phyloP scores from a whole-genome alignment of 1,140 invertebrate genomes.

The Drosophila azteca region DNA sequence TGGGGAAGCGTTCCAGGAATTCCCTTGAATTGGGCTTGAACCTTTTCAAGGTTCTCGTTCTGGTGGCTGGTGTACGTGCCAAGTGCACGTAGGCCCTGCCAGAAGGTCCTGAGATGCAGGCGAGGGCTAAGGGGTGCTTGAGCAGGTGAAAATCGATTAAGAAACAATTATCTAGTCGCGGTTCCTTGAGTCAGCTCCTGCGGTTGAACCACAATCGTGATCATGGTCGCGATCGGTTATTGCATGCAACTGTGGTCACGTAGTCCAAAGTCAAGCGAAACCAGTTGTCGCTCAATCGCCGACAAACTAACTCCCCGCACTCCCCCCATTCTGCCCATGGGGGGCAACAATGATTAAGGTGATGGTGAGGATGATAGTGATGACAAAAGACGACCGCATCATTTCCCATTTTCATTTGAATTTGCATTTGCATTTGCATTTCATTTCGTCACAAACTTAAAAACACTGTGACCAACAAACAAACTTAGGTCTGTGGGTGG shows the following conservation, averaged over 20 bases:
- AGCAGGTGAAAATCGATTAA: slow-evolving; percentile 40
- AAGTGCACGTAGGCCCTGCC: slow-evolving; percentile 53
- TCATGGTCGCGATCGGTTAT: not conserved
- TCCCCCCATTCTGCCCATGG: not conserved
- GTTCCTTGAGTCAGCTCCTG: slow-evolving; percentile 43
- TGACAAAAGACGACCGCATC: not conserved
- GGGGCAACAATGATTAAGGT: not conserved
- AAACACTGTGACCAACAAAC: slow-evolving; percentile 12
- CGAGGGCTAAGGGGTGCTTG: slow-evolving; percentile 8
- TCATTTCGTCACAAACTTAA: slow-evolving; percentile 32
- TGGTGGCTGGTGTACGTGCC: slow-evolving; percentile 52
- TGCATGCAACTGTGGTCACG: slow-evolving; percentile 55
- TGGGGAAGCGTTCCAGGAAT: slow-evolving; percentile 50
- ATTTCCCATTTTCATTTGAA: slow-evolving; percentile 28
- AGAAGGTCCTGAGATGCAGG: not conserved
- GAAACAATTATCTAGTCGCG: slow-evolving; percentile 45
- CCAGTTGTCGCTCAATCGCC: slow-evolving; percentile 45
- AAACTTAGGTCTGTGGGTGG: slow-evolving; percentile 19
- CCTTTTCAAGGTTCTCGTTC: slow-evolving; percentile 72
- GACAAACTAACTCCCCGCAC: slow-evolving; percentile 7
- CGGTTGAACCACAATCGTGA: slow-evolving; percentile 23
- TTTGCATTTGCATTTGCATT: slow-evolving; percentile 42
- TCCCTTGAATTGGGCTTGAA: slow-evolving; percentile 55
- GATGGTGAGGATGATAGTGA: slow-evolving; percentile 10
- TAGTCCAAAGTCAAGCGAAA: slow-evolving; percentile 59